A percentile compares a stretch with the other conserved stretches of the same genome.
Conservation (phyloP, 2,888 invertebrate genomes). For the Danaus chrysippus region DNA sequence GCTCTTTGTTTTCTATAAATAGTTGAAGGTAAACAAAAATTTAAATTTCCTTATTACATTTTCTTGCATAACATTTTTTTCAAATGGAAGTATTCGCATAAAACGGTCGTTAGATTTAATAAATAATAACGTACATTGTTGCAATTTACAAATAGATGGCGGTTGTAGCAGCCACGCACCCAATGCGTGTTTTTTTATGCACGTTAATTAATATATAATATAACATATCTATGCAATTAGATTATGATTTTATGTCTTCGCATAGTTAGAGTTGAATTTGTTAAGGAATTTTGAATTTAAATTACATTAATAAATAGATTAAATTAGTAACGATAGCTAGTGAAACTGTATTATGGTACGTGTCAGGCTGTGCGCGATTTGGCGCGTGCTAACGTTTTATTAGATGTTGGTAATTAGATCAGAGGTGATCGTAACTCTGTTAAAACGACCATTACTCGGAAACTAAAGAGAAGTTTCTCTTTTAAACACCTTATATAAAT, state of each 20-base stretch:
- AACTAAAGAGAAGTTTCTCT: constrained; percentile 31
- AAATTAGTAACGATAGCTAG: neutral
- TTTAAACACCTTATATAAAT: constrained; percentile 29
- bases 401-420: constrained; percentile 50
- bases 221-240: too few species aligned
- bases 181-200: neutral
- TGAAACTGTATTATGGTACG: constrained; percentile 2
- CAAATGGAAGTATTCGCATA: neutral
- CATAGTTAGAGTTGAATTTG: neutral
- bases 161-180: constrained; percentile 14
- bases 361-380: constrained; percentile 38
- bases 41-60: neutral
- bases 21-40: neutral
- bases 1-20: too few species aligned
- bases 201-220: too few species aligned
- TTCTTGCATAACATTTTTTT: neutral
- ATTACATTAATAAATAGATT: neutral
- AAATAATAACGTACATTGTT: constrained; percentile 19
- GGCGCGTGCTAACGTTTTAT: constrained; percentile 51
- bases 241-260: too few species aligned
- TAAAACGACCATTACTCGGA: constrained; percentile 40
- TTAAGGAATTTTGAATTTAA: neutral
- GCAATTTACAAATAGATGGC: constrained; percentile 23
- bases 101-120: constrained; percentile 6
- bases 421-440: constrained; percentile 37